These are phyloP conservation scores for Xyrauchen texanus DNA, from an alignment of 2,113 vertebrate species.

Conservation along the genomic window DNA sequence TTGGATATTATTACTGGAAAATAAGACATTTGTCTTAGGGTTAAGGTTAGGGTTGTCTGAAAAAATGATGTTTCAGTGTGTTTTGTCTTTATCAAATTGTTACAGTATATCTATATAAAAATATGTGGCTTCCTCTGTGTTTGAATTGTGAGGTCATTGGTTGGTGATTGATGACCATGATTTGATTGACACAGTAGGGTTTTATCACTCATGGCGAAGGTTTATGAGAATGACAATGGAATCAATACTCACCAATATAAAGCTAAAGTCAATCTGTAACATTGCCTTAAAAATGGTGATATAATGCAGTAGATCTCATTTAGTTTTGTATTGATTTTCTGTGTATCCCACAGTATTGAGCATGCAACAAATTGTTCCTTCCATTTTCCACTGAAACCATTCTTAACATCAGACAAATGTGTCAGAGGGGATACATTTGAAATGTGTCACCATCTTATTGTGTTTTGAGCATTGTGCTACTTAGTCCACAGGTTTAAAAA, in stretches of 20 bases:
- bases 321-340: constrained; percentile 32
- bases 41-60: too few relatives aligned
- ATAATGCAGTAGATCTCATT: constrained; percentile 3
- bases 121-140: background rate
- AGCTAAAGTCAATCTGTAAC: constrained; percentile 2
- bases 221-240: constrained; percentile 5
- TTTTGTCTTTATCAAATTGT: background rate
- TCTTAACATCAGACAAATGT: constrained; percentile 28
- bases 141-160: background rate
- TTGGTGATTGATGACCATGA: background rate
- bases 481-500: constrained; percentile 39
- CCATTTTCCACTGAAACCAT: constrained; percentile 8
- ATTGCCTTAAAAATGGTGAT: background rate
- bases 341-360: background rate
- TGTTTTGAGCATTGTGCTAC: constrained; percentile 8
- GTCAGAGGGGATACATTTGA: constrained; percentile 25
- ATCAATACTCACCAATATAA: background rate
- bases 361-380: background rate
- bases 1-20: too few relatives aligned
- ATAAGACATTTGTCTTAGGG: too few relatives aligned
- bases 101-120: background rate
- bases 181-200: background rate
- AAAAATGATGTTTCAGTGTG: too few relatives aligned
- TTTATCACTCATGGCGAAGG: background rate
- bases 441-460: constrained; percentile 26